Conservation (phyloP, 1,140 invertebrate species). For the Portunus trituberculatus region DNA sequence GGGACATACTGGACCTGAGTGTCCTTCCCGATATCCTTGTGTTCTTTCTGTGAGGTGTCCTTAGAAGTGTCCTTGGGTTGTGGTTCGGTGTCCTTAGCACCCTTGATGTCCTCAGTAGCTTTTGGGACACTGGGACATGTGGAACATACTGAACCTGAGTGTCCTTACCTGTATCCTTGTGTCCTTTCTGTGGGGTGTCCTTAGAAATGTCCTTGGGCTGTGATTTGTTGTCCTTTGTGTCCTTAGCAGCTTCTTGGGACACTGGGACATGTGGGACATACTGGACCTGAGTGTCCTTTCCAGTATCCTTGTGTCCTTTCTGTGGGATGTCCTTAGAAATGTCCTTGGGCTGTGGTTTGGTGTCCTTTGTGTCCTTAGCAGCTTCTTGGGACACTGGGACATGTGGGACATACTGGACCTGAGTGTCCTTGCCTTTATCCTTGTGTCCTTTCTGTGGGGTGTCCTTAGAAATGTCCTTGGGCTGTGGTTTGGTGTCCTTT, state of each 20-base stretch:
- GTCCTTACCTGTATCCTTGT: background rate
- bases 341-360: no score
- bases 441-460: background rate
- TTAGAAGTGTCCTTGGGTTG: no score
- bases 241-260: background rate
- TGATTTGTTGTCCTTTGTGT: background rate
- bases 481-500: no score
- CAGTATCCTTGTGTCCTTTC: no score
- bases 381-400: background rate
- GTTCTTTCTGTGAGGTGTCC: background rate
- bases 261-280: conserved; percentile 28
- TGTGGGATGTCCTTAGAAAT: no score
- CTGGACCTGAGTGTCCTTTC: background rate
- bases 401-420: conserved; percentile 51
- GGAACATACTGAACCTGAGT: conserved; percentile 53
- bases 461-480: no score
- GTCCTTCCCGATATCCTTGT: background rate
- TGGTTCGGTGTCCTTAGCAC: background rate
- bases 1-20: conserved; percentile 44
- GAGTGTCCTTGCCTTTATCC: background rate
- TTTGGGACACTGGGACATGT: conserved; percentile 23
- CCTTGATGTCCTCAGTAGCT: background rate
- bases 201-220: background rate
- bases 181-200: background rate
- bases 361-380: no score